Base-by-base conservation (phyloP, 2,888 invertebrate genomes). In the Phragmatobia fuliginosa region DNA sequence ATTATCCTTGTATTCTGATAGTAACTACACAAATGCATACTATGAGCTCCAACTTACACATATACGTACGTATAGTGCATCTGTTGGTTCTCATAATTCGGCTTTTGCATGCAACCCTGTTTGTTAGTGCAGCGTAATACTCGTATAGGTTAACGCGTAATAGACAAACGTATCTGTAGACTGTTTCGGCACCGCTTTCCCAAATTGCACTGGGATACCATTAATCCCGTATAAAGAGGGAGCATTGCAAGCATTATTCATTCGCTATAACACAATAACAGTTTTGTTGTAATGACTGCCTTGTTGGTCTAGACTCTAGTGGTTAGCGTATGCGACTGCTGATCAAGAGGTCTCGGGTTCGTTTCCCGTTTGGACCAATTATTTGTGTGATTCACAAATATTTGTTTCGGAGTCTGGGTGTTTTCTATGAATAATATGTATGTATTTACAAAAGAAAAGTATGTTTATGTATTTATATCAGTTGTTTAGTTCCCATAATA, bases 201-300 rank as follows among this genome's bases (percentile, higher is more conserved):
- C 36, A 38, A 66, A 75, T 41, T 56, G 68, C 60, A 66, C 66
- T 56, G 77, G 73, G 75, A 72, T 72, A 38, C 45, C 64, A 62
- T 67, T 71, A 76, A 79, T 73, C 70, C 28, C 18, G 68, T 73
- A 76, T 71, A 70, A 73, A 67, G 74, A 36, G 36, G 16, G 76
- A 82, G 67, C 67, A 67, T 62, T 59, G 67, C 31, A 59, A 65
- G 33, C 63, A 66, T 73, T 61, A 72, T 72, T 65, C 74, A 75
- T 82, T 65, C 70, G 70, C 71, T 79, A 72, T 82, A 76, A 63
- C 68, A 61, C 79, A 76, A 76, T 77, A 70, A 73, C 33, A 45
- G 64, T 52, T 56, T 7, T 64, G 70, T 62, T 67, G 58, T 60
- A 62, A 62, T 68, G 56, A 58, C 41, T n/a, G n/a, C n/a, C n/a